Conservation (phyloP, 2,888 invertebrate species). For the Rutpela maculata region DNA sequence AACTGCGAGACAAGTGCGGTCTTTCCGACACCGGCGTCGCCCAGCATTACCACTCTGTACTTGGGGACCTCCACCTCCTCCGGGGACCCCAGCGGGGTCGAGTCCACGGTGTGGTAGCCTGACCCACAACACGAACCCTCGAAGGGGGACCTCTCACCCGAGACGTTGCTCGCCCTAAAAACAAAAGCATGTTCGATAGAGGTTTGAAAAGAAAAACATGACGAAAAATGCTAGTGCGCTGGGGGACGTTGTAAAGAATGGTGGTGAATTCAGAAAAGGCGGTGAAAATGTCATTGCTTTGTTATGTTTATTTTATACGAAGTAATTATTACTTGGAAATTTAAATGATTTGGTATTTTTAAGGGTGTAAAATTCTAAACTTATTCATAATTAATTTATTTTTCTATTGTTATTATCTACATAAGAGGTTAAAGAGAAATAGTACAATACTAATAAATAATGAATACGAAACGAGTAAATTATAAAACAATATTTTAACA, state of each 20-base stretch:
- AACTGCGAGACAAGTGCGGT: conserved; percentile 93
- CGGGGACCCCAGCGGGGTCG: conserved; percentile 84
- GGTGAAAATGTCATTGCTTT: not conserved
- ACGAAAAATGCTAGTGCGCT: not conserved
- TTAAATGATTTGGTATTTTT: too few species aligned
- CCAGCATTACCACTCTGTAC: conserved; percentile 89
- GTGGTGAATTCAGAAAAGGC: not conserved
- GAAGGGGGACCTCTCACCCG: conserved; percentile 87
- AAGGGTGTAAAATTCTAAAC: too few species aligned
- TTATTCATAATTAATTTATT: too few species aligned
- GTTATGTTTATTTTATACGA: conserved; percentile 9
- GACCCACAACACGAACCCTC: conserved; percentile 91
- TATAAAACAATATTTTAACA: too few species aligned
- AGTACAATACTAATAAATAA: too few species aligned
- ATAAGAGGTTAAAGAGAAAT: too few species aligned
- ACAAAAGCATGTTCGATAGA: conserved; percentile 12
- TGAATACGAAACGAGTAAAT: too few species aligned
- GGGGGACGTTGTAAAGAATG: not conserved
- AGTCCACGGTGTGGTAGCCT: conserved; percentile 86
- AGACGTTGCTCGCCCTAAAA: conserved; percentile 81
- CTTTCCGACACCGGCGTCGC: conserved; percentile 92
- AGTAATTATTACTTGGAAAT: not conserved
- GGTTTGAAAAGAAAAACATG: conserved; percentile 31
- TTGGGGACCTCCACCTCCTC: conserved; percentile 84
- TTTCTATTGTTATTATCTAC: too few species aligned